Base-by-base conservation (phyloP, 2,797 vertebrate genomes). In the Lepus oiostolus region DNA sequence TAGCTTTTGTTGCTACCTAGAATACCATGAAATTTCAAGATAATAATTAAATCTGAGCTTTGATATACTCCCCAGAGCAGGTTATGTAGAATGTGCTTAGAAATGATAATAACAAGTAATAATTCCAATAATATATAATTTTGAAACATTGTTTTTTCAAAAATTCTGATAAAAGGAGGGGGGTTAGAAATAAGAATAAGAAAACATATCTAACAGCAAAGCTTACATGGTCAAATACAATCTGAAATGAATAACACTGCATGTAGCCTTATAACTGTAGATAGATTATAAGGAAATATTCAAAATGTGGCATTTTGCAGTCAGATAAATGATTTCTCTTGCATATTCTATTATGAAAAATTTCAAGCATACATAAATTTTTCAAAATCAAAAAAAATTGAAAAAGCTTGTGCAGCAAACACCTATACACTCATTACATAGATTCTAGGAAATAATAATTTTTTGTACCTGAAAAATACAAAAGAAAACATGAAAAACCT, bases 31-130 rank as follows among this genome's bases (percentile, higher is more conserved):
- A 93, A 96, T 95, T 94, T 94, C 91, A 97, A 94, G 80, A 93
- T 54, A 95, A 85, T 96, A 96, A 96, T 95, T 97, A 95, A 96
- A 95, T 83, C 68, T 88, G 79, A 89, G 74, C 24, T 95, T 96
- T 85, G 62, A 75, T 89, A 88, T 91, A 32, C 3, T 97, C 81
- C 81, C 83, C 47, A 93, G 85, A 62, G 68, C 71, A 84, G 76
- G 22, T 82, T 82, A 12, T 75, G n/a, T 60, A 71, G 35, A 21
- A 30, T 58, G 16, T 95, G 84, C 58, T 95, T 83, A 92, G 26
- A 90, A 91, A 94, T 77, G 67, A 94, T 85, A 87, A 87, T 88
- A 84, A 95, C 63, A 94, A 65, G 93, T 90, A 92, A 77, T 86
- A 96, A 79, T 42, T 50, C 19, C 88, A 95, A 90, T 74, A 82